Percentiles rank a stretch among this genome's conserved stretches.
phyloP scores from a whole-genome alignment of 2,888 invertebrate species.

The Aphrophora alni region DNA sequence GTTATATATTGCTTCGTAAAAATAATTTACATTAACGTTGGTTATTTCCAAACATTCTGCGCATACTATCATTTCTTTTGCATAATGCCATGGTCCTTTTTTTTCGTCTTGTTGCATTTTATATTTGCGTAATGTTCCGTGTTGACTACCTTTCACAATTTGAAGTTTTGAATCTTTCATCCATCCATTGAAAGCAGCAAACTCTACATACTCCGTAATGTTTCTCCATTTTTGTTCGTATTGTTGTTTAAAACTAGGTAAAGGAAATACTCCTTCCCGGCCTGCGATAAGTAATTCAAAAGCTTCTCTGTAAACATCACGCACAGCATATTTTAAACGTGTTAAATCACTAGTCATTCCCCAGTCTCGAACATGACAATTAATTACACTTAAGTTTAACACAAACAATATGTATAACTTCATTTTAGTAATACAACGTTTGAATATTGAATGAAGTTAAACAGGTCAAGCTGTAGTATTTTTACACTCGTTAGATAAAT shows the following conservation, averaged over 20 bases:
- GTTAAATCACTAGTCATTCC: slow-evolving; percentile 42
- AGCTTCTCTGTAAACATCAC: slow-evolving; percentile 39
- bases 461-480: background rate
- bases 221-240: slow-evolving; percentile 30
- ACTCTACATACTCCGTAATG: slow-evolving; percentile 16
- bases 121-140: background rate
- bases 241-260: slow-evolving; percentile 29
- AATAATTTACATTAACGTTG: slow-evolving; percentile 20
- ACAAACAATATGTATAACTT: background rate
- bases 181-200: slow-evolving; percentile 39
- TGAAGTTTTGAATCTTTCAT: slow-evolving; percentile 29
- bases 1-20: slow-evolving; percentile 32
- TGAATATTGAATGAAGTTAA: background rate
- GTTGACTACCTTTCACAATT: background rate
- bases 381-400: background rate
- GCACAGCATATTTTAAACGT: slow-evolving; percentile 37
- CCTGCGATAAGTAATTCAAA: slow-evolving; percentile 20
- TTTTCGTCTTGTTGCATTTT: background rate
- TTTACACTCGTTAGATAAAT: background rate
- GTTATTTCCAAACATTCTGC: background rate
- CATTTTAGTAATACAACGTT: background rate
- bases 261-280: slow-evolving; percentile 30
- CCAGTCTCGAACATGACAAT: slow-evolving; percentile 42
- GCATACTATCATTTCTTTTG: slow-evolving; percentile 10
- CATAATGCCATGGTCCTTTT: background rate